Conservation (phyloP, 2,113 vertebrate genomes). For the Pachyramphus minor region DNA sequence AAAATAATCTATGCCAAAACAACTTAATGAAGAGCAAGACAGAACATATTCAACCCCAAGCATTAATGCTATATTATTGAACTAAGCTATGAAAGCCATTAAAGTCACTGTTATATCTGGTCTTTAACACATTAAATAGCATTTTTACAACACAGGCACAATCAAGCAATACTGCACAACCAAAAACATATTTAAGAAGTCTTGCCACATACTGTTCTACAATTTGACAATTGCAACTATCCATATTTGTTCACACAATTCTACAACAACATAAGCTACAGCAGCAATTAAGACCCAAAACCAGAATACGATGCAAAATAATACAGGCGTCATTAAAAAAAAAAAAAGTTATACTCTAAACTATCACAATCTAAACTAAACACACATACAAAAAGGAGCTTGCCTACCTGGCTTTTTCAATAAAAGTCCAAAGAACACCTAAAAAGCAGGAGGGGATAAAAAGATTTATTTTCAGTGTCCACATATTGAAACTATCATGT, state of each 20-base stretch:
- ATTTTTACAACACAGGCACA: background rate
- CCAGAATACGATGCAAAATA: background rate
- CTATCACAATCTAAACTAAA: slow-evolving; percentile 44
- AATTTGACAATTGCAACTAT: background rate
- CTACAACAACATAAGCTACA: slow-evolving; percentile 1
- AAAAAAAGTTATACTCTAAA: background rate
- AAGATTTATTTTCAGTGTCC: slow-evolving; percentile 37
- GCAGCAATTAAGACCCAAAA: slow-evolving; percentile 2
- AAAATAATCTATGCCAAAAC: slow-evolving; percentile 5
- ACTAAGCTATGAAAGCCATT: background rate
- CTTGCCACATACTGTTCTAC: background rate
- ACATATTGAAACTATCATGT: background rate
- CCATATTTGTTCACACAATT: background rate
- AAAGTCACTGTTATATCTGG: background rate
- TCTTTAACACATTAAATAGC: background rate
- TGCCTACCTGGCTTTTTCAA: slow-evolving; percentile 51
- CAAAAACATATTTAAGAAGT: background rate
- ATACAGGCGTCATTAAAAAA: background rate
- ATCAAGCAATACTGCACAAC: slow-evolving; percentile 1
- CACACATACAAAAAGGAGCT: slow-evolving; percentile 8
- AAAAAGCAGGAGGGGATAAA: slow-evolving; percentile 59
- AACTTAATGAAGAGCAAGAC: background rate
- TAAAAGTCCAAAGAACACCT: slow-evolving; percentile 51
- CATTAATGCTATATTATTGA: background rate
- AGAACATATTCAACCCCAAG: background rate